A percentile compares a stretch with the other conserved stretches of the same genome.
Evolutionary conservation across 2,888 invertebrate species (phyloP).

Genomic region (Cactoblastis cactorum): DNA sequence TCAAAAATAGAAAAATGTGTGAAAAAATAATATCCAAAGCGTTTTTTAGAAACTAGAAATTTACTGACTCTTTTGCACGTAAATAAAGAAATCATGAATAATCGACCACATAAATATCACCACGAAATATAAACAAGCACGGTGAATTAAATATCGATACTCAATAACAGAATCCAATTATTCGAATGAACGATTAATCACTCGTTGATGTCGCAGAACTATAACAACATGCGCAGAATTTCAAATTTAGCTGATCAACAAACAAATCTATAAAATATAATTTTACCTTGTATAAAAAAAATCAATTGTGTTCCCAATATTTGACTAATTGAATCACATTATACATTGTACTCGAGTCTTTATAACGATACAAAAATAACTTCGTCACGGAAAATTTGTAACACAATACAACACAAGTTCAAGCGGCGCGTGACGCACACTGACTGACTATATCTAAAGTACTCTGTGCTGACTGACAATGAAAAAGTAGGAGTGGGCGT

Average conservation of each 20-base stretch:
- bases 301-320: conserved; percentile 17
- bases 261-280: conserved; percentile 34
- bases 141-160: background rate
- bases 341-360: conserved; percentile 14
- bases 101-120: no score
- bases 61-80: no score
- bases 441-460: background rate
- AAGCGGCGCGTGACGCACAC: background rate
- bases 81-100: no score
- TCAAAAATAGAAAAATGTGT: no score
- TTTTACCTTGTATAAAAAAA: conserved; percentile 10
- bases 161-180: background rate
- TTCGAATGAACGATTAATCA: background rate
- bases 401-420: background rate
- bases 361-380: background rate
- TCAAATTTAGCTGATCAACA: conserved; percentile 64
- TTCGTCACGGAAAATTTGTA: background rate
- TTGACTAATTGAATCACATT: conserved; percentile 22
- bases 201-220: conserved; percentile 18
- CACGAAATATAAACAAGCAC: no score
- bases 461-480: background rate
- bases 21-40: no score
- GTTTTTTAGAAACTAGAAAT: no score
- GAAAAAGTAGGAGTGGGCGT: background rate
- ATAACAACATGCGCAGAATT: conserved; percentile 30